Evolutionary conservation across 2,888 invertebrate species (phyloP), one percentile per base, ranked within the genome.

Genomic region (Cremastinae sp.): DNA sequence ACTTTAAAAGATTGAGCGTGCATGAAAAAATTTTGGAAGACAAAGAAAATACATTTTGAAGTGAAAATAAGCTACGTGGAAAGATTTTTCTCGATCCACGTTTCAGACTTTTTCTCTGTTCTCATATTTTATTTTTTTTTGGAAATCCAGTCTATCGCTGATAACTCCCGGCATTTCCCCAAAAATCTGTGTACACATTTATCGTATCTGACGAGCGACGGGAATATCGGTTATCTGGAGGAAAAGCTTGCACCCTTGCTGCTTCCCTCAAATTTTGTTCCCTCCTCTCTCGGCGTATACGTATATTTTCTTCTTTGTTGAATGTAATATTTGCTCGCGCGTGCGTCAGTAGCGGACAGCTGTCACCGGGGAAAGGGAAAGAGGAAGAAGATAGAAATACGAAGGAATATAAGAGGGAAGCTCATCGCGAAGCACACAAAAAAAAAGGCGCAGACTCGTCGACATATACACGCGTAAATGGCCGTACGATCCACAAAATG

Each of bases 341-440:
- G 28, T 28, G 28, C 28, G 28, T 28, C 36, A 36, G 62, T 36
- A 49, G 62, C 36, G 36, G 47, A 62, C 62, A 62, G 62, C 62
- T 62, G 62, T 62, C 62, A 47, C 20, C 49, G 34, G 16, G 16
- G 16, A 20, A 10, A 36, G 36, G 20, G 7, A 34, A 28, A 45
- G 12, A n/a, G 45, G n/a, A 4, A 4, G 12, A n/a, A 9, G 1
- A 1, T 7, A 20, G n/a, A 53, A 49, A 18, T 22, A 53, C 28
- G 9, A 28, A 22, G 22, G 8, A n/a, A 20, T 51, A 9, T 51
- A n/a, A n/a, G 28, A 5, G 5, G 28, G 2, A 5, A 28, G 28
- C 2, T 2, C 28, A 2, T 28, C 28, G 28, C 28, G 5, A 28
- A 28, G 5, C 5, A 28, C 5, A 28, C 28, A 28, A 28, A 28